Evolutionary conservation across 2,113 vertebrate species (phyloP).

Genomic region (Malurus alboscapulatus): DNA sequence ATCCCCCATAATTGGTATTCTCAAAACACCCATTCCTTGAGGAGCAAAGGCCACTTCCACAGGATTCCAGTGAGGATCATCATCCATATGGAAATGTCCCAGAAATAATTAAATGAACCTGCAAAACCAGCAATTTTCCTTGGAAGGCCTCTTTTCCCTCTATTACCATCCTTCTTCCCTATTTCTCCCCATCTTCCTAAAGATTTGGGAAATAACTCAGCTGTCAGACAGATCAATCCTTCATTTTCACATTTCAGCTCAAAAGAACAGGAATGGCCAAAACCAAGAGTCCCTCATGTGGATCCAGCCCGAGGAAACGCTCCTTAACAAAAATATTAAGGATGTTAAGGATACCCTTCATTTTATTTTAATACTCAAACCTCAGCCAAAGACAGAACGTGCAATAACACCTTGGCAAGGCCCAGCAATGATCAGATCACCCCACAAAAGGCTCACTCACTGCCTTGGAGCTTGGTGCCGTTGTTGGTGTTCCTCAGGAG

Average conservation of each 20-base stretch:
- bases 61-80: background rate
- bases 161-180: no score
- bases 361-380: background rate
- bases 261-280: background rate
- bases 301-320: background rate
- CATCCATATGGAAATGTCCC: background rate
- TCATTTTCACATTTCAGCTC: background rate
- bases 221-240: background rate
- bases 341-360: no score
- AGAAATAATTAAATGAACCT: background rate
- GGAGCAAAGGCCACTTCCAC: background rate
- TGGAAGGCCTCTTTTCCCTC: background rate
- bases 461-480: constrained; percentile 81
- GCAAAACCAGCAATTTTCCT: background rate
- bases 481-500: constrained; percentile 90
- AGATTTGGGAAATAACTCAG: background rate
- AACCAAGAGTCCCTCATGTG: background rate
- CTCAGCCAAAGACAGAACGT: background rate
- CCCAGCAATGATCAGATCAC: background rate
- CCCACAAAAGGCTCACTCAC: constrained; percentile 77
- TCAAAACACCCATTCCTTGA: background rate
- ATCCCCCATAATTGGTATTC: background rate
- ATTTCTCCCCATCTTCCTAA: no score
- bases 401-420: background rate
- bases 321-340: background rate